Conservation (phyloP, 2,888 invertebrate species). For the Silvanus unidentatus region DNA sequence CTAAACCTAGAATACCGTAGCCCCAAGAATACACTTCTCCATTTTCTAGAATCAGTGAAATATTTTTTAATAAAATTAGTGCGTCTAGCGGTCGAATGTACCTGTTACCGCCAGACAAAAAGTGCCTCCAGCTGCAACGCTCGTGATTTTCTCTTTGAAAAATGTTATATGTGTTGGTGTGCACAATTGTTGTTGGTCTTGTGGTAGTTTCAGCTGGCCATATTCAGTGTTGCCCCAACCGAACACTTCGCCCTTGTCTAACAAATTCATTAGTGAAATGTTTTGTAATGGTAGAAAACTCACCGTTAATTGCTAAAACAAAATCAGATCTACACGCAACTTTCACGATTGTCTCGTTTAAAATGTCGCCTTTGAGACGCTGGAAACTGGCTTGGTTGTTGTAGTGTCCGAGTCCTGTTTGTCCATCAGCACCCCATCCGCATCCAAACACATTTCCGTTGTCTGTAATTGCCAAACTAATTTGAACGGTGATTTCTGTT, state of each 20-base stretch:
- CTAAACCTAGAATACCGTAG: constrained; percentile 84
- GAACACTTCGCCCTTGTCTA: constrained; percentile 84
- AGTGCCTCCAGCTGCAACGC: constrained; percentile 81
- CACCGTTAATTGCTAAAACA: constrained; percentile 81
- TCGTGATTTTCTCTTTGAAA: constrained; percentile 68
- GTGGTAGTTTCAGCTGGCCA: constrained; percentile 63
- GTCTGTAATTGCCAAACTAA: constrained; percentile 69
- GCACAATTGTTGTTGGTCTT: constrained; percentile 63
- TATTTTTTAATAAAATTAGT: too few relatives aligned
- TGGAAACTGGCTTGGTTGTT: constrained; percentile 55
- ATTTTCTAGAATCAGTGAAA: too few relatives aligned
- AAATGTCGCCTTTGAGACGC: constrained; percentile 72
- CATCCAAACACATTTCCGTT: constrained; percentile 79
- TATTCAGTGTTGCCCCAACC: constrained; percentile 98
- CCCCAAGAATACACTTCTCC: constrained; percentile 92
- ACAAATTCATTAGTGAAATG: constrained; percentile 12
- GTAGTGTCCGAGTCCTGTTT: constrained; percentile 76
- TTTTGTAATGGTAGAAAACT: constrained; percentile 14
- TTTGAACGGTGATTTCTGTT: constrained; percentile 16
- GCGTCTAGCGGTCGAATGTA: too few relatives aligned
- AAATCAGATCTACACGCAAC: constrained; percentile 78
- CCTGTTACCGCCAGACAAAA: constrained; percentile 80
- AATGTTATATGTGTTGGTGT: constrained; percentile 61
- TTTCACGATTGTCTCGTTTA: constrained; percentile 73
- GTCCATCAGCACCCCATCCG: constrained; percentile 94